phyloP scores from a whole-genome alignment of 2,888 invertebrate genomes.

The Corbicula japonica region DNA sequence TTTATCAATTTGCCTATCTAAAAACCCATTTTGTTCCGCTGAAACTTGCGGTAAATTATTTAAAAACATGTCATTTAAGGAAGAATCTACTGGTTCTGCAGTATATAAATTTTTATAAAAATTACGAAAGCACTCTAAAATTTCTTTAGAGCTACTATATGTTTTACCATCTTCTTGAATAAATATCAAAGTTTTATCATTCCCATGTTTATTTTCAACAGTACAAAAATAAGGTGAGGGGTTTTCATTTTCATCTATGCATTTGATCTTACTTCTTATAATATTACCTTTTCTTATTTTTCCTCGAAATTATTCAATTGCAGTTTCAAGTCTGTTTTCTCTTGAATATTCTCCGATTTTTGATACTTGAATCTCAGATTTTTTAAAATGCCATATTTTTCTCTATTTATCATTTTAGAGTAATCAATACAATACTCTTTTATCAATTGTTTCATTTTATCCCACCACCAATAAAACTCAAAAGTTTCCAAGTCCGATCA shows the following conservation, averaged over 20 bases:
- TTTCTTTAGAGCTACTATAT: slow-evolving; percentile 4
- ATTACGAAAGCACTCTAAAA: slow-evolving; percentile 25
- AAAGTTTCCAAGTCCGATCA: no score
- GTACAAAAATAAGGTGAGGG: slow-evolving; percentile 24
- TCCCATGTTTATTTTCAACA: not conserved
- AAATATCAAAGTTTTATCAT: slow-evolving; percentile 11
- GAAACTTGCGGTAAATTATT: slow-evolving; percentile 30
- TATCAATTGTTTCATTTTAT: slow-evolving; percentile 24
- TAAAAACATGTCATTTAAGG: slow-evolving; percentile 7
- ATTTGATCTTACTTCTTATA: slow-evolving; percentile 34
- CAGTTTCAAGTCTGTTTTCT: slow-evolving; percentile 17
- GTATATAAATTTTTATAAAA: slow-evolving; percentile 37
- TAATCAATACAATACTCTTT: slow-evolving; percentile 37
- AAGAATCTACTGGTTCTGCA: slow-evolving; percentile 15
- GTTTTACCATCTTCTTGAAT: slow-evolving; percentile 8
- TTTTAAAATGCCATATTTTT: slow-evolving; percentile 15
- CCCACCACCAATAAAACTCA: no score
- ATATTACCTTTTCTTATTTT: slow-evolving; percentile 6
- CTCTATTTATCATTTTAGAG: slow-evolving; percentile 6
- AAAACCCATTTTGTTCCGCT: not conserved
- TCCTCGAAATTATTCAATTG: slow-evolving; percentile 17
- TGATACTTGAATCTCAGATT: slow-evolving; percentile 12
- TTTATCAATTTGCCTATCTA: slow-evolving; percentile 20
- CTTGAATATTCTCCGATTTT: not conserved
- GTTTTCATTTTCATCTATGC: slow-evolving; percentile 30